Evolutionary conservation across 2,113 vertebrate species (phyloP), one percentile per base, ranked within the genome.

Genomic region (Grammomys dolichurus): DNA sequence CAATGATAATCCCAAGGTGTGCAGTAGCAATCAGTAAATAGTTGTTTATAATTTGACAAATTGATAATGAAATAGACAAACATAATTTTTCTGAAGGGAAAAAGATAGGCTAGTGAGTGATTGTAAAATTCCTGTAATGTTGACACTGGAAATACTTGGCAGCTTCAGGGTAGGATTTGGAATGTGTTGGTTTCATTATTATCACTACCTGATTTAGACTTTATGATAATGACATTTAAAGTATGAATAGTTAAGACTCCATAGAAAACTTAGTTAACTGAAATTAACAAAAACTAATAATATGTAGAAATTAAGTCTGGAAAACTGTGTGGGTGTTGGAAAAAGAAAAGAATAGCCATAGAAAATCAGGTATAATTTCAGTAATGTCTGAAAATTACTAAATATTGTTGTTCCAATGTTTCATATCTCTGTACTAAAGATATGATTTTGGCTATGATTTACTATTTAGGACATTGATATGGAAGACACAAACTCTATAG

Each of bases 1-100:
- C 13, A n/a, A 19, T 72, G 36, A 72, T 77, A 40, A 48, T 10
- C 28, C 0, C 7, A 43, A 40, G 24, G 4, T 17, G 13, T 48
- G 1, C 5, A 40, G 0, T 73, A 20, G 14, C 31, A 72, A 48
- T 84, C 56, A 77, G 19, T 82, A 77, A 84, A 73, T 54, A 72
- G 20, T 90, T 94, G 24, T 58, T 33, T 84, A 76, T 9, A 69
- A 7, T 89, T 76, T 87, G n/a, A 60, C 92, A 77, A 73, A 91
- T 7, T 63, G 9, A 76, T 94, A 56, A 82, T 48, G n/a, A 87
- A 48, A 40, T 40, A 72, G 56, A 22, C 5, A 51, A 26, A 13
- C 9, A 5, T 54, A 17, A 69, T 78, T 91, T 89, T 81, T 33
- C 65, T 87, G 3, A 17, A 90, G 8, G 4, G 40, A 80, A 91